Evolutionary conservation across 2,888 invertebrate species (phyloP).

Genomic region (Limenitis camilla): DNA sequence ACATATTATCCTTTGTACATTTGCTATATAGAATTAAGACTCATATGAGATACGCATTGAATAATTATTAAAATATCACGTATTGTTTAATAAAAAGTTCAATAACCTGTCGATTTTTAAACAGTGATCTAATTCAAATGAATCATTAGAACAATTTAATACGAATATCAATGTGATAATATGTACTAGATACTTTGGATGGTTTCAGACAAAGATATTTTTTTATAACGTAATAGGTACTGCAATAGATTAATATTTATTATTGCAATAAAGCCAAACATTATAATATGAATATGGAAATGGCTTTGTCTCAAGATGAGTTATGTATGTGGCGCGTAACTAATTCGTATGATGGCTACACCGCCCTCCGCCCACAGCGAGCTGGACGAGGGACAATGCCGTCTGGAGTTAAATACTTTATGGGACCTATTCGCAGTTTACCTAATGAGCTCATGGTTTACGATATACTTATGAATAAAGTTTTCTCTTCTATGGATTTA

Average conservation of each 20-base stretch:
- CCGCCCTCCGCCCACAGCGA: constrained; percentile 20
- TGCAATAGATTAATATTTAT: background rate
- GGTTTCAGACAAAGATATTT: too few species aligned
- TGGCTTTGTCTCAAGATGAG: constrained; percentile 10
- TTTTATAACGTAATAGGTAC: background rate
- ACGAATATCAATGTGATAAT: too few species aligned
- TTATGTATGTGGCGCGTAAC: constrained; percentile 19
- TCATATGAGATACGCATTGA: background rate
- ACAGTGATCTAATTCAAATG: constrained; percentile 31
- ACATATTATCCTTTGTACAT: too few species aligned
- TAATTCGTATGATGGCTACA: constrained; percentile 22
- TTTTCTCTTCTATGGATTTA: too few species aligned
- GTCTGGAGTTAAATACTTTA: constrained; percentile 7
- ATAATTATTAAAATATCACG: constrained; percentile 14
- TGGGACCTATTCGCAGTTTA: background rate
- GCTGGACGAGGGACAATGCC: constrained; percentile 6
- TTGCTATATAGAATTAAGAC: background rate
- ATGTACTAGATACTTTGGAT: too few species aligned
- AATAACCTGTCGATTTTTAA: constrained; percentile 24
- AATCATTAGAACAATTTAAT: constrained; percentile 18
- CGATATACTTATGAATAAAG: background rate
- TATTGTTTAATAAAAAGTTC: constrained; percentile 24
- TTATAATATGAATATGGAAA: constrained; percentile 18
- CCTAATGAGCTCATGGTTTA: background rate
- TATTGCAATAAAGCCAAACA: background rate